These are phyloP conservation scores for Siderastrea siderea DNA, from an alignment of 92 coral and sea anemone genomes.

Conservation along the genomic window DNA sequence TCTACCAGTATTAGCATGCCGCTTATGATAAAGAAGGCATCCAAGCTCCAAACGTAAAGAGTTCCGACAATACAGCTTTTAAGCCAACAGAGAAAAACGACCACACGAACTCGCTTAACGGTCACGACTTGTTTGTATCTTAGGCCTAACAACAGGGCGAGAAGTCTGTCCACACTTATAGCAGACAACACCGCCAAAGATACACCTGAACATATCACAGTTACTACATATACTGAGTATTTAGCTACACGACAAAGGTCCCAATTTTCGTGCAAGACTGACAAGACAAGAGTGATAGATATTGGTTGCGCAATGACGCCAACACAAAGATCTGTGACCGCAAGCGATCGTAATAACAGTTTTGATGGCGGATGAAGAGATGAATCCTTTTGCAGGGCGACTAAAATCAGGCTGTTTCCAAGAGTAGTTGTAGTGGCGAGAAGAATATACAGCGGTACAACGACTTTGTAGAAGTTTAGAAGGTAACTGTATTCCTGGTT, in stretches of 20 bases:
- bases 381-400: not conserved
- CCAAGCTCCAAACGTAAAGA: no score
- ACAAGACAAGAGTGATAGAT: not conserved
- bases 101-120: not conserved
- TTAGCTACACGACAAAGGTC: not conserved
- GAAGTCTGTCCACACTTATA: slow-evolving; percentile 18
- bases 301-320: not conserved
- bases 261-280: not conserved
- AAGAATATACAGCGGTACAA: not conserved
- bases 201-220: not conserved
- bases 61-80: not conserved
- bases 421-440: not conserved
- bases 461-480: no score
- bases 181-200: not conserved
- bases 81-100: not conserved
- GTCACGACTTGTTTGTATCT: slow-evolving; percentile 32
- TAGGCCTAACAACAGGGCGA: slow-evolving; percentile 2
- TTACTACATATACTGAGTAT: not conserved
- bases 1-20: no score
- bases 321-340: not conserved
- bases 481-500: no score
- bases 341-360: not conserved
- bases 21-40: no score
- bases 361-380: not conserved
- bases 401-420: not conserved